These are phyloP conservation scores for Acanthaster planci DNA, from an alignment of 35 echinoderm and acorn worm genomes.

Conservation along the genomic window DNA sequence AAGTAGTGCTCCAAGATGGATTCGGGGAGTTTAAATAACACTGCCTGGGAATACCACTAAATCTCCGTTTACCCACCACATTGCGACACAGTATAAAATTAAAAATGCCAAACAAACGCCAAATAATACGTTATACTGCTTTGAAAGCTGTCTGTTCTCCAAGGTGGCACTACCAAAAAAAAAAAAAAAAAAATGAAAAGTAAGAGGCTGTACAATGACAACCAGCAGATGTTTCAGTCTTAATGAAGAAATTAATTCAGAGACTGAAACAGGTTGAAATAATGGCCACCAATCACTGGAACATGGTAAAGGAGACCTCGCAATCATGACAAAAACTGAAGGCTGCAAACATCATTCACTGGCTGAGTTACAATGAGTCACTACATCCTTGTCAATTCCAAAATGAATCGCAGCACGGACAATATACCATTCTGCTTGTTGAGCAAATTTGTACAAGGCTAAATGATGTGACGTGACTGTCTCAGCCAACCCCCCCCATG, in stretches of 20 bases:
- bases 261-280: background rate
- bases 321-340: background rate
- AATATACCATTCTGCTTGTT: background rate
- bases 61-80: too few species aligned
- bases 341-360: background rate
- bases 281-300: background rate
- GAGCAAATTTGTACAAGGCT: background rate
- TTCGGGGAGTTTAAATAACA: too few species aligned
- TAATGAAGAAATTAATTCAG: background rate
- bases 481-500: background rate
- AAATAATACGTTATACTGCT: too few species aligned
- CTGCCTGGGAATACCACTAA: too few species aligned
- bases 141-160: too few species aligned
- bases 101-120: too few species aligned
- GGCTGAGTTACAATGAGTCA: slow-evolving; percentile 26
- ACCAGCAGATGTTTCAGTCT: background rate
- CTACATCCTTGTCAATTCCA: background rate
- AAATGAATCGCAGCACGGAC: background rate
- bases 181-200: too few species aligned
- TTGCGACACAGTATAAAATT: too few species aligned
- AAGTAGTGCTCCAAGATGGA: too few species aligned
- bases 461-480: background rate
- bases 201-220: too few species aligned
- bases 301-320: background rate
- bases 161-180: too few species aligned